phyloP scores from a whole-genome alignment of 2,888 invertebrate species.

The Phorcus lineatus region DNA sequence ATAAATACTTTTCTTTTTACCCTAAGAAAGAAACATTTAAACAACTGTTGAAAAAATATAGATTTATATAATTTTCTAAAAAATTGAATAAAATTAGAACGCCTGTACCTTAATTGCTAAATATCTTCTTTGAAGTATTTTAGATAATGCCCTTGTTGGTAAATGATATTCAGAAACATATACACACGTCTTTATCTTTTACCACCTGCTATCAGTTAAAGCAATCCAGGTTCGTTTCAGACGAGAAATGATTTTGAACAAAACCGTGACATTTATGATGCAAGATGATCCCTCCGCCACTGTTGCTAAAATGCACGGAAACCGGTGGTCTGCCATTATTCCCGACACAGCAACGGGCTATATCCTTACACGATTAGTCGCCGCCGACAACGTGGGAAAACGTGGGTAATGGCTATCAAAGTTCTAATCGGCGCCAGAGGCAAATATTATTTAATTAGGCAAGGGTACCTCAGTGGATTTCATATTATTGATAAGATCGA shows the following conservation, averaged over 20 bases:
- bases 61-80: too few species aligned
- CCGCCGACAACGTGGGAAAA: not conserved
- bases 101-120: too few species aligned
- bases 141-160: too few species aligned
- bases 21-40: too few species aligned
- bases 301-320: not conserved
- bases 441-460: conserved; percentile 24
- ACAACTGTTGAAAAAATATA: too few species aligned
- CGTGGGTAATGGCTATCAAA: not conserved
- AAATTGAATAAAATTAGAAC: too few species aligned
- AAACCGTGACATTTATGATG: conserved; percentile 14
- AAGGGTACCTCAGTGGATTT: conserved; percentile 20
- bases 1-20: too few species aligned
- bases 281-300: not conserved
- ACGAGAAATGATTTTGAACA: not conserved
- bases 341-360: not conserved
- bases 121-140: too few species aligned
- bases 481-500: conserved; percentile 22
- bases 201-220: too few species aligned
- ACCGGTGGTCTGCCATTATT: not conserved
- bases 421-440: conserved; percentile 16
- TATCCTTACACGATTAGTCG: not conserved
- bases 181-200: too few species aligned
- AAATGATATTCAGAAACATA: too few species aligned
- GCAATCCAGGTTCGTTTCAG: too few species aligned